Evolutionary conservation across 2,797 vertebrate genomes (phyloP), one percentile per base, ranked within the genome.

Genomic region (Galago senegalensis): DNA sequence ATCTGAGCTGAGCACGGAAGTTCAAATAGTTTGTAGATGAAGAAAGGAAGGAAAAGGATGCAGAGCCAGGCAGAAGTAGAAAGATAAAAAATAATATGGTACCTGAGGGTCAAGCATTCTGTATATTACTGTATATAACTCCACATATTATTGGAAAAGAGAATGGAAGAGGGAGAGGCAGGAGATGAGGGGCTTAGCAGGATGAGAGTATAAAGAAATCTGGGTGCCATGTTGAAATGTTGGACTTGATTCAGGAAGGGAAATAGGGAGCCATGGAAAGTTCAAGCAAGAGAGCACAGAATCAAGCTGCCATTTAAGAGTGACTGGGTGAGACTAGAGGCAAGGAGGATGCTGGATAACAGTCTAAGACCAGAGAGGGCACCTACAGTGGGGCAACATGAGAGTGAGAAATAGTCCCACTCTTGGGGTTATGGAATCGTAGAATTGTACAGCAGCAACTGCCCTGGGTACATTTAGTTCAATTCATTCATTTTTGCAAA

Each of bases 331-430:
- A 86, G 46, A 56, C 8, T 14, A 31, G 69, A 72, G 25, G 65
- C 23, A 3, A 27, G 72, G 9, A 46, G 27, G 27, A 58, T 8
- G 34, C 29, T 6, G 12, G 25, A 17, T 16, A 7, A 5, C 7
- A 31, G 29, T 8, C 31, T 2, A n/a, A 58, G 43, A 65, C 70
- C 56, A 56, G 34, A n/a, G 4, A 10, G 8, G 7, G 8, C 16
- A 29, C 6, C 40, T 58, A 43, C 5, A 2, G 13, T 6, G n/a
- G 23, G 21, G 34, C 21, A 12, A 37, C 2, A 21, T 0, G n/a
- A 37, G 9, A 49, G 10, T 29, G 29, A 46, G 37, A 29, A 49
- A n/a, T 0, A 11, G 25, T 17, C 21, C 37, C 10, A 17, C 5
- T 4, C 40, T 21, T 31, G 14, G 37, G 53, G 40, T 13, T 4